These are phyloP conservation scores for Deroplatys truncata DNA, from an alignment of 2,888 invertebrate genomes.

Conservation along the genomic window DNA sequence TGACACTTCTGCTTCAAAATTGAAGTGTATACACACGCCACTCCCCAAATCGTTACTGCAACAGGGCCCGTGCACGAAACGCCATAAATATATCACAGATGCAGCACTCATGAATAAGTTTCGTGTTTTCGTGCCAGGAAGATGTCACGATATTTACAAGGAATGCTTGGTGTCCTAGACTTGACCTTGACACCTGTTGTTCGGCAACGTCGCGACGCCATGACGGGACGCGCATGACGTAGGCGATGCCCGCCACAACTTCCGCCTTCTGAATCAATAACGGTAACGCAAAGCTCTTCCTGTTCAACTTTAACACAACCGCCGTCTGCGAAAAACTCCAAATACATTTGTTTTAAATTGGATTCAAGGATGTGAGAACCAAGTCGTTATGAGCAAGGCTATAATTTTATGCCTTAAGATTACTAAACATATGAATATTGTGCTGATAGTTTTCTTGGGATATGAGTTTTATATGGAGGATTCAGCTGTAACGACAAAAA, in stretches of 20 bases:
- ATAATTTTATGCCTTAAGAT: too few species aligned
- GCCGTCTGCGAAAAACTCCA: neutral
- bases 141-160: neutral
- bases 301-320: neutral
- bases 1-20: neutral
- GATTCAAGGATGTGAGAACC: too few species aligned
- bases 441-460: too few species aligned
- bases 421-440: too few species aligned
- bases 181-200: constrained; percentile 11
- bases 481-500: too few species aligned
- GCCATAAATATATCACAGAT: neutral
- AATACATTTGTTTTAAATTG: too few species aligned
- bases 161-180: neutral
- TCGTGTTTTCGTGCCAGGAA: neutral
- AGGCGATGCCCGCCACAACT: neutral
- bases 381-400: too few species aligned
- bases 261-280: constrained; percentile 16
- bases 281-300: neutral
- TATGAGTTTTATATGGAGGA: too few species aligned
- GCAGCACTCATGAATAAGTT: neutral
- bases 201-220: constrained; percentile 3
- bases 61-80: neutral
- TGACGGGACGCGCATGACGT: neutral
- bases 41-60: neutral
- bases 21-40: neutral